phyloP scores from a whole-genome alignment of 2,113 vertebrate species.

The Plectropomus leopardus region DNA sequence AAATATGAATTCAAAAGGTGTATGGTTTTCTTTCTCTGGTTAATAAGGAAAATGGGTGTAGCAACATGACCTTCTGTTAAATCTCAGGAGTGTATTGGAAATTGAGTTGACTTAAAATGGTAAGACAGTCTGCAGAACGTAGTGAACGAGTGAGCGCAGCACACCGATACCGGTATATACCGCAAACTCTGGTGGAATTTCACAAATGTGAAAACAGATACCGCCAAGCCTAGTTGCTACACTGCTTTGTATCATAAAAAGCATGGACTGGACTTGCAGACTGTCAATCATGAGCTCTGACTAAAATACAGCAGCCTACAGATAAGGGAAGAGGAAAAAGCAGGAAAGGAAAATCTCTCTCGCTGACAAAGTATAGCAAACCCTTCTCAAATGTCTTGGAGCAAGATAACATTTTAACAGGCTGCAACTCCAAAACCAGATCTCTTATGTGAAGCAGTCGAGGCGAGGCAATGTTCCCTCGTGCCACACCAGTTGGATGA shows the following conservation, averaged over 20 bases:
- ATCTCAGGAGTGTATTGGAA: too few relatives aligned
- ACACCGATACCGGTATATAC: too few relatives aligned
- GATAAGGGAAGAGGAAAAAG: slow-evolving; percentile 31
- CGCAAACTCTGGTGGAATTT: too few relatives aligned
- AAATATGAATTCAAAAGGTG: too few relatives aligned
- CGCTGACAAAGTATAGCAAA: slow-evolving; percentile 46
- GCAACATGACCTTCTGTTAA: too few relatives aligned
- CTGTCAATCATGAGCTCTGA: slow-evolving; percentile 23
- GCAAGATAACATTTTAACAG: slow-evolving; percentile 65
- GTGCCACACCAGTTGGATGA: slow-evolving; percentile 52
- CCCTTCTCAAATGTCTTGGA: slow-evolving; percentile 54
- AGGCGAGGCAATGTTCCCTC: slow-evolving; percentile 45
- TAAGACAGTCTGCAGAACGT: too few relatives aligned
- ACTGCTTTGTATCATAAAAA: slow-evolving; percentile 31
- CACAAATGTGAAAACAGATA: too few relatives aligned
- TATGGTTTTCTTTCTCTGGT: too few relatives aligned
- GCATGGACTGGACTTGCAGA: background rate
- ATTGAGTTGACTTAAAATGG: too few relatives aligned
- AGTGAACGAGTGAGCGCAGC: too few relatives aligned
- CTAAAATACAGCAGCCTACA: slow-evolving; percentile 32
- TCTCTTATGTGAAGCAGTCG: slow-evolving; percentile 58
- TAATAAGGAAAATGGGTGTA: too few relatives aligned
- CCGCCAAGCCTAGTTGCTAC: too few relatives aligned
- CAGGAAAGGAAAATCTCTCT: slow-evolving; percentile 19
- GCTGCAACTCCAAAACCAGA: slow-evolving; percentile 47